Evolutionary conservation across 1,140 invertebrate genomes (phyloP).

Genomic region (Procambarus clarkii): DNA sequence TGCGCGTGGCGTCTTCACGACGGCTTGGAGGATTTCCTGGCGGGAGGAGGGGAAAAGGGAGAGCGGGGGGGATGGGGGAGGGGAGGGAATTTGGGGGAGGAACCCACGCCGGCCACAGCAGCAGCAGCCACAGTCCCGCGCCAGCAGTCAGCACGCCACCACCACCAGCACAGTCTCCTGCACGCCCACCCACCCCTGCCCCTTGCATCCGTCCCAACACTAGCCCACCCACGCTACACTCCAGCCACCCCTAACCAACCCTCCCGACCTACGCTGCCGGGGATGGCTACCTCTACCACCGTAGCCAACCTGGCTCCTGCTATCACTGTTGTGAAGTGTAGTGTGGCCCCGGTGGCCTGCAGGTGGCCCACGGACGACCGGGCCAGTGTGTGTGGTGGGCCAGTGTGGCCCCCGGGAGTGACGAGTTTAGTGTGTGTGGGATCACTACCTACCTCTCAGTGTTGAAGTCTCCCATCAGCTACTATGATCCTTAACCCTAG

Average conservation of each 20-base stretch:
- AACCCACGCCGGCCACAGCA: constrained; percentile 44
- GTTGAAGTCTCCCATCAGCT: constrained; percentile 25
- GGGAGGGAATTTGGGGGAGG: constrained; percentile 6
- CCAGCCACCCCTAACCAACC: no score
- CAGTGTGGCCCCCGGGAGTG: no score
- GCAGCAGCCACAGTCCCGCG: constrained; percentile 42
- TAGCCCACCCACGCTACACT: background rate
- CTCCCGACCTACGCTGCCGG: background rate
- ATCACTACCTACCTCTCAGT: constrained; percentile 20
- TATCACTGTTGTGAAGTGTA: background rate
- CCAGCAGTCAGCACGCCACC: constrained; percentile 21
- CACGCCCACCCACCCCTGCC: background rate
- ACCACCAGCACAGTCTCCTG: background rate
- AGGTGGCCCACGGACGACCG: background rate
- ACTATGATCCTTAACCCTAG: background rate
- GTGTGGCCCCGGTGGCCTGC: background rate
- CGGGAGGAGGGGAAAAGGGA: background rate
- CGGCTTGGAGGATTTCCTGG: constrained; percentile 48
- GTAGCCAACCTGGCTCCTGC: background rate
- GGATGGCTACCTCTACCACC: background rate
- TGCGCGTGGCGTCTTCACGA: constrained; percentile 59
- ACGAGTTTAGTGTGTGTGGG: constrained; percentile 1
- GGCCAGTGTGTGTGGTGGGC: background rate
- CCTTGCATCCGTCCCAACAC: background rate
- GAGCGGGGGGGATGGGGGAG: background rate